Percentiles rank a stretch among this genome's conserved stretches.
These are phyloP conservation scores for Pituophis catenifer DNA, from an alignment of 2,113 vertebrate species.

Conservation along the genomic window DNA sequence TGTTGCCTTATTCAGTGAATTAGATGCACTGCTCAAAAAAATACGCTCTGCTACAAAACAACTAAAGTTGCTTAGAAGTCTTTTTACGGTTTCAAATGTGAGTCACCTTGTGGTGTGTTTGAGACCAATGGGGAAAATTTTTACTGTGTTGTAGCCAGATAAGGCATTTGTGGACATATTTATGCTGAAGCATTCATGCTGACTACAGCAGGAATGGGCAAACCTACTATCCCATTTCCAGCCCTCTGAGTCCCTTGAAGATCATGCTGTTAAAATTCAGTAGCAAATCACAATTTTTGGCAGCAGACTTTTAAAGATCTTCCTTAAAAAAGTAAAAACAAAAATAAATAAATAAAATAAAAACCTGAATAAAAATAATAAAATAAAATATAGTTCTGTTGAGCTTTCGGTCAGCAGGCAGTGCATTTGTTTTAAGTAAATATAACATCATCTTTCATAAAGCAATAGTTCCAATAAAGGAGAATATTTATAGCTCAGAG, in stretches of 20 bases:
- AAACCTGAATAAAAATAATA: not conserved
- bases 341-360: not conserved
- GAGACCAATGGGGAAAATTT: conserved; percentile 61
- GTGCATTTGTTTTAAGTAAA: not conserved
- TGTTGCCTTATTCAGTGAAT: conserved; percentile 50
- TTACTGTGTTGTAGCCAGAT: conserved; percentile 52
- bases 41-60: conserved; percentile 60
- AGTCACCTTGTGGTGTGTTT: conserved; percentile 47
- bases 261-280: not conserved
- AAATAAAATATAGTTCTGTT: not conserved
- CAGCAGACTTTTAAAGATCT: not conserved
- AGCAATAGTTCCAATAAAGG: not conserved
- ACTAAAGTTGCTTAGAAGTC: conserved; percentile 62
- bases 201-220: not conserved
- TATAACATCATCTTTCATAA: not conserved
- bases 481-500: not conserved
- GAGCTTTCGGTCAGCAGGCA: not conserved
- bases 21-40: conserved; percentile 23
- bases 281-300: not conserved
- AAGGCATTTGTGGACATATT: conserved; percentile 49
- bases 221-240: not conserved
- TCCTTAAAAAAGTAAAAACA: not conserved
- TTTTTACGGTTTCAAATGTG: conserved; percentile 58
- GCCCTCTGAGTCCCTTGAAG: not conserved
- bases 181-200: conserved; percentile 43